Percentiles rank a stretch among this genome's conserved stretches.
Conservation (phyloP, 2,888 invertebrate species). For the Zhengitettix transpicula region DNA sequence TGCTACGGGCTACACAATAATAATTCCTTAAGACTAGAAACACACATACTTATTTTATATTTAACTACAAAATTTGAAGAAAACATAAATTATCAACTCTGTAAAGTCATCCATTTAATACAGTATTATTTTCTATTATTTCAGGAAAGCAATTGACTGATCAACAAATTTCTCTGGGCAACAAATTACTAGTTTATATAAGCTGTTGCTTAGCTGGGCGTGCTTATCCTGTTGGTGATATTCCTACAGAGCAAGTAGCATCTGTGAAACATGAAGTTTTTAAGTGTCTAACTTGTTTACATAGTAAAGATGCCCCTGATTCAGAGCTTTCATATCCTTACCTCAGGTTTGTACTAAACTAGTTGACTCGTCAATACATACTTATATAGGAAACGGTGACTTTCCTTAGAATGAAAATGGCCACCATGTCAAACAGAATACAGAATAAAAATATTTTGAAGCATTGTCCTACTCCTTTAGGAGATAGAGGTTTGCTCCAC, state of each 20-base stretch:
- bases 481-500: too few relatives aligned
- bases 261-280: constrained; percentile 49
- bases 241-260: constrained; percentile 41
- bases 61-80: background rate
- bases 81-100: background rate
- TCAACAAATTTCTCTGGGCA: constrained; percentile 44
- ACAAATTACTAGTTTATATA: constrained; percentile 69
- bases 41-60: background rate
- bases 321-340: constrained; percentile 53
- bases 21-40: background rate
- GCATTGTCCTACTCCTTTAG: too few relatives aligned
- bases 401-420: too few relatives aligned
- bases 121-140: background rate
- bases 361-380: too few relatives aligned
- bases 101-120: too few relatives aligned
- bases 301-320: constrained; percentile 37
- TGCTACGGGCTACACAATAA: background rate
- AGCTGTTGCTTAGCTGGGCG: constrained; percentile 77
- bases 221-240: constrained; percentile 61
- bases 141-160: constrained; percentile 20
- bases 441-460: too few relatives aligned
- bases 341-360: constrained; percentile 24
- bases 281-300: constrained; percentile 40
- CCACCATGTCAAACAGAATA: too few relatives aligned
- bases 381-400: too few relatives aligned